phyloP scores from a whole-genome alignment of 2,888 invertebrate species.

The Plebejus melissa region DNA sequence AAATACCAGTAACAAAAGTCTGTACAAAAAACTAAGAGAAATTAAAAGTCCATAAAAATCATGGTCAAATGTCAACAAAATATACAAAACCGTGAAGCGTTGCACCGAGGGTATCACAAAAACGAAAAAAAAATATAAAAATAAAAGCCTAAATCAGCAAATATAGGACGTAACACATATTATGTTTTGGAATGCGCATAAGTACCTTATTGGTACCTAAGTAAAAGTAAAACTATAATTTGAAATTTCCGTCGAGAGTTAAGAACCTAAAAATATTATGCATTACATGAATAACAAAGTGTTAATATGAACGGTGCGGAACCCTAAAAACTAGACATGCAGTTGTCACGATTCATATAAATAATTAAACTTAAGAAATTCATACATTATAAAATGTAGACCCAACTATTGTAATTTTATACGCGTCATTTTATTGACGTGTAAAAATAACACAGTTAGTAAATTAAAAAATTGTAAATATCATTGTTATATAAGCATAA shows the following conservation, averaged over 20 bases:
- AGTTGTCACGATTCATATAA: neutral
- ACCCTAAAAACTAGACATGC: neutral
- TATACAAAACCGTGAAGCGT: neutral
- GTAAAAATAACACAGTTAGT: constrained; percentile 24
- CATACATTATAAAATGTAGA: constrained; percentile 10
- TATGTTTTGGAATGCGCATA: too few relatives aligned
- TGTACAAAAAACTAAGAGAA: neutral
- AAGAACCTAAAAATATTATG: too few relatives aligned
- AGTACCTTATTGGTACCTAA: too few relatives aligned
- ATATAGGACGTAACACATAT: too few relatives aligned
- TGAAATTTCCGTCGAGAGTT: too few relatives aligned
- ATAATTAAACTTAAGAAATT: neutral
- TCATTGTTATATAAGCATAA: neutral
- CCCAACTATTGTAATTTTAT: constrained; percentile 23
- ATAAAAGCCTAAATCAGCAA: neutral
- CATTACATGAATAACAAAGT: too few relatives aligned
- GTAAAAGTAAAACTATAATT: too few relatives aligned
- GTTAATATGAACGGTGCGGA: neutral
- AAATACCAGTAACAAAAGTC: neutral
- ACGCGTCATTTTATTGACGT: constrained; percentile 9
- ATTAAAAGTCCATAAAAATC: neutral
- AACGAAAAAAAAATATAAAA: neutral
- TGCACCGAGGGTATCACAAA: neutral
- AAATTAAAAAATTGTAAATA: constrained; percentile 14
- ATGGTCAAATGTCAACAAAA: neutral